Percentiles rank a stretch among this genome's conserved stretches.
Evolutionary conservation across 1,140 invertebrate species (phyloP).

Genomic region (Tribolium castaneum): DNA sequence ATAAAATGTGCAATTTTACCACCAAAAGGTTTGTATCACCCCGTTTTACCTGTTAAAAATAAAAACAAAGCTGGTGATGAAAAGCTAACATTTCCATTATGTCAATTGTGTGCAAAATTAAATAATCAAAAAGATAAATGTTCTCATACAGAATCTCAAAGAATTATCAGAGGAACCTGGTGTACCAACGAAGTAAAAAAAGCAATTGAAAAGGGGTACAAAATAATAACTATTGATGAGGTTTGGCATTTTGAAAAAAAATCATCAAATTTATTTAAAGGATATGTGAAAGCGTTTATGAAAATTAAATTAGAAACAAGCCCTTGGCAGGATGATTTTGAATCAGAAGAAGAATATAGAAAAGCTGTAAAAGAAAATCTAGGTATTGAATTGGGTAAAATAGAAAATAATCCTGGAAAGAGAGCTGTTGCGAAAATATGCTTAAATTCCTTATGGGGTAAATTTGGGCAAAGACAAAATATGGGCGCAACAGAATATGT

Average conservation of each 20-base stretch:
- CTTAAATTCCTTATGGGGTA: no score
- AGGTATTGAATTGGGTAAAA: no score
- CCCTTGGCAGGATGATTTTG: no score
- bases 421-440: no score
- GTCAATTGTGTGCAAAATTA: constrained; percentile 12
- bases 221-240: constrained; percentile 20
- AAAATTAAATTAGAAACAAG: no score
- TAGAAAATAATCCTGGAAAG: no score
- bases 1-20: constrained; percentile 46
- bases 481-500: no score
- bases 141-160: constrained; percentile 15
- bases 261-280: no score
- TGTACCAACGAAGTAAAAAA: constrained; percentile 7
- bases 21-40: constrained; percentile 42
- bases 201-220: constrained; percentile 7
- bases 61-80: constrained; percentile 34
- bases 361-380: no score
- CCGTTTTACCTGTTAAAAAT: constrained; percentile 43
- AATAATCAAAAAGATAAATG: constrained; percentile 6
- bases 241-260: neutral
- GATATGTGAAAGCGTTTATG: no score
- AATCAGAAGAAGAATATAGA: no score
- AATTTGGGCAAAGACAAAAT: no score
- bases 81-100: constrained; percentile 8
- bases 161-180: constrained; percentile 12